Base-by-base conservation (phyloP, 2,888 invertebrate genomes). In the Aproaerema taeniolella region DNA sequence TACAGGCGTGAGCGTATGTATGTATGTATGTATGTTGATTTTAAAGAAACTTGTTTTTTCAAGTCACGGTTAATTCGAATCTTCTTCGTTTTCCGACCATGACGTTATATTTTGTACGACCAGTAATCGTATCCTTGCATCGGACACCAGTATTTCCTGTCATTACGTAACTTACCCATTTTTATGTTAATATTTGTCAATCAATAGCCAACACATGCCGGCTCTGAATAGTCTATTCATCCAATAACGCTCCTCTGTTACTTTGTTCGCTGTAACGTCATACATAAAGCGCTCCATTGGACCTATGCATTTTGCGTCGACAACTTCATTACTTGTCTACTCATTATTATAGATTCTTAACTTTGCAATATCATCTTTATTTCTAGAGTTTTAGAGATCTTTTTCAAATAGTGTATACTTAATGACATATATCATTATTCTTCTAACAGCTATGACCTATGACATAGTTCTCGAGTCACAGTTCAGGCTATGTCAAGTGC, bases 401-500 rank as follows among this genome's bases (percentile, higher is more conserved):
- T 20, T 6, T 20, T 7, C 7, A 20, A 6, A 20, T 4, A 20
- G 20, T 6, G 5, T 4, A 20, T 6, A 31, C 13, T 31, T 8
- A 2, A 31, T 11, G 2, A 14, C 16, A 35, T 35, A 35, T 4
- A 13, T n/a, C 15, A n/a, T 35, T 34, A 12, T 26, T 25, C 14
- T 10, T 35, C 16, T 8, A 8, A 11, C 2, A 34, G n/a, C n/a
- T n/a, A n/a, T n/a, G n/a, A n/a, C n/a, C n/a, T n/a, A 32, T 52
- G 52, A 53, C 55, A 58, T 42, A 56, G 51, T 55, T 58, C 50
- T 45, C 41, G 42, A 52, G 53, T 47, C 50, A 48, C 42, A 59
- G 58, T 62, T 62, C 56, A 62, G 48, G 43, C 45, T 41, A 48
- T 59, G 61, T 59, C 58, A 62, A 59, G 42, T 31, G 35, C 35